phyloP scores from a whole-genome alignment of 2,888 invertebrate species.

The Opisthograptis luteolata region DNA sequence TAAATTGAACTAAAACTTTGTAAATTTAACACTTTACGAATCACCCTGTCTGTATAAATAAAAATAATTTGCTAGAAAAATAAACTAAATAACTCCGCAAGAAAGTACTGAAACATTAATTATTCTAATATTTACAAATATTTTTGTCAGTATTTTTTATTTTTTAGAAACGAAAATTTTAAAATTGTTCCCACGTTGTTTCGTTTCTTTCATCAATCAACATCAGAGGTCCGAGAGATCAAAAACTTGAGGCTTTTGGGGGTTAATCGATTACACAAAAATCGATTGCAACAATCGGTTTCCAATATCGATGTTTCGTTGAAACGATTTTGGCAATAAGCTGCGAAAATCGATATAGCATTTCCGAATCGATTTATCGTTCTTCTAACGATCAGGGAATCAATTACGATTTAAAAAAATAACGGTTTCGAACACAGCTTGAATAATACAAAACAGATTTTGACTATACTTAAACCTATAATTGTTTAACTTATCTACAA shows the following conservation, averaged over 20 bases:
- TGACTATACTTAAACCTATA: constrained; percentile 9
- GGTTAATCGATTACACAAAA: constrained; percentile 6
- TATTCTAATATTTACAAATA: constrained; percentile 33
- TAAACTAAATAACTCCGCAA: constrained; percentile 24
- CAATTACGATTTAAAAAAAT: background rate
- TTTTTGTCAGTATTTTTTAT: constrained; percentile 8
- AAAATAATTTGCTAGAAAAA: background rate
- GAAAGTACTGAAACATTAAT: constrained; percentile 23
- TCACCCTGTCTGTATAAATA: background rate
- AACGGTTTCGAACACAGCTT: background rate
- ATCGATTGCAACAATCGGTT: background rate
- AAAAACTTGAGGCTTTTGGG: constrained; percentile 21
- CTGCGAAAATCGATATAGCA: background rate
- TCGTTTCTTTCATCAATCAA: constrained; percentile 26
- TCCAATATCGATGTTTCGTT: background rate
- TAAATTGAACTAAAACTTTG: too few relatives aligned
- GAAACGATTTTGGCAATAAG: background rate
- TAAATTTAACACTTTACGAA: background rate
- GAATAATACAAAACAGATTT: constrained; percentile 7
- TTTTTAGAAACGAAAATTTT: constrained; percentile 30
- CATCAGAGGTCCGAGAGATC: constrained; percentile 39
- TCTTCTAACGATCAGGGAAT: background rate
- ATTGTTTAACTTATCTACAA: constrained; percentile 22
- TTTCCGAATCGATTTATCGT: constrained; percentile 7
- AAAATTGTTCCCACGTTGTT: constrained; percentile 39